Evolutionary conservation across 2,113 vertebrate genomes (phyloP).

Genomic region (Drymodes brunneopygia): DNA sequence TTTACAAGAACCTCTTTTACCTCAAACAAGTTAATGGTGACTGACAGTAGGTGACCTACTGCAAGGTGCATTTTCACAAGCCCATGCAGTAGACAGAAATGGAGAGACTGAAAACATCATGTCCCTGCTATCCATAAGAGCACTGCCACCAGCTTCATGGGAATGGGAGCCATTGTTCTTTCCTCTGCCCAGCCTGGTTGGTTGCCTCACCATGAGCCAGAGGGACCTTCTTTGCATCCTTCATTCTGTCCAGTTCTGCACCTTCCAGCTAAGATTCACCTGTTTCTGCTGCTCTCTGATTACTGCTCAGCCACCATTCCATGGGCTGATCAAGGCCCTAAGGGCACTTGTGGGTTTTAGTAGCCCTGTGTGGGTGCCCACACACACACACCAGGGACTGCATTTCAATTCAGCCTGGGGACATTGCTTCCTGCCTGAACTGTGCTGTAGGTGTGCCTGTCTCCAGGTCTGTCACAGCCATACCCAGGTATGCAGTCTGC

Average conservation of each 20-base stretch:
- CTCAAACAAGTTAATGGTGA: background rate
- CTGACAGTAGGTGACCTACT: background rate
- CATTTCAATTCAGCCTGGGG: fast-evolving
- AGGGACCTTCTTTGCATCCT: background rate
- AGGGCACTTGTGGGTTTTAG: background rate
- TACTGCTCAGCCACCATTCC: background rate
- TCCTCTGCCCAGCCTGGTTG: background rate
- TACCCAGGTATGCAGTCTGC: background rate
- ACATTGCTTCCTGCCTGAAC: background rate
- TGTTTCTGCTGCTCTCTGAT: background rate
- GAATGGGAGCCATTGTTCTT: background rate
- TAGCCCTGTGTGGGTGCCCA: fast-evolving
- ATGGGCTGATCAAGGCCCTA: background rate
- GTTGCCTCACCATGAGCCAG: background rate
- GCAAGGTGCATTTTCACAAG: background rate
- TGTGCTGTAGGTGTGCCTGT: background rate
- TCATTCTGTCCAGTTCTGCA: background rate
- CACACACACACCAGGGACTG: too few species aligned
- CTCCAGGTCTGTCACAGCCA: background rate
- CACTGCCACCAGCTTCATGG: background rate
- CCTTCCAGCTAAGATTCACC: background rate
- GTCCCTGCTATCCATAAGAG: background rate
- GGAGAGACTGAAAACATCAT: background rate
- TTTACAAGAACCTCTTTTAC: background rate
- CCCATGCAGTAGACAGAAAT: background rate